A percentile compares a stretch with the other conserved stretches of the same genome.
Evolutionary conservation across 2,113 vertebrate species (phyloP).

Genomic region (Addax nasomaculatus): DNA sequence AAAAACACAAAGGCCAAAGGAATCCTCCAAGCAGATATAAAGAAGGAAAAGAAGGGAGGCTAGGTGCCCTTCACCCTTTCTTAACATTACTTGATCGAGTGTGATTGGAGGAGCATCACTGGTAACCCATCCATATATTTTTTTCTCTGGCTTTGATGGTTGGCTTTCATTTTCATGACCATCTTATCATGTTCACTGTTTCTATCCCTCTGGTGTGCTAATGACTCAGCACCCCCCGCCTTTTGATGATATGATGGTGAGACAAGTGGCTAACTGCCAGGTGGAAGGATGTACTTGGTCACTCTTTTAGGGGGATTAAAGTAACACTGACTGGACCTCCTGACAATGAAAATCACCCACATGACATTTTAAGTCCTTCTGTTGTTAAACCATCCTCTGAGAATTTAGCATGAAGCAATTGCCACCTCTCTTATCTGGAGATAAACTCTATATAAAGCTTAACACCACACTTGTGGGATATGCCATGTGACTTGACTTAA

Average conservation of each 20-base stretch:
- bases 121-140: background rate
- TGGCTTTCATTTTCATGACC: background rate
- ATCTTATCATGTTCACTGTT: background rate
- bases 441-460: background rate
- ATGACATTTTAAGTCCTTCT: background rate
- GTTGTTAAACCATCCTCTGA: background rate
- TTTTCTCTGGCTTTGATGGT: background rate
- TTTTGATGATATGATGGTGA: background rate
- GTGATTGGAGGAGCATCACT: background rate
- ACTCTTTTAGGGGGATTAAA: background rate
- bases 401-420: background rate
- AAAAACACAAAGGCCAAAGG: conserved; percentile 33
- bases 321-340: background rate
- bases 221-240: too few relatives aligned
- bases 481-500: conserved; percentile 39
- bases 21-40: background rate
- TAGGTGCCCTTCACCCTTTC: background rate
- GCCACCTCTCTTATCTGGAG: conserved; percentile 2
- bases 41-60: background rate
- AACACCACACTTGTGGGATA: background rate
- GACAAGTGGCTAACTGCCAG: background rate
- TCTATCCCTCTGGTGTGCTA: background rate
- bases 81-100: background rate
- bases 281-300: background rate
- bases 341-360: background rate